A percentile compares a stretch with the other conserved stretches of the same genome.
Evolutionary conservation across 2,113 vertebrate species (phyloP).

Genomic region (Melanostigma gelatinosum): DNA sequence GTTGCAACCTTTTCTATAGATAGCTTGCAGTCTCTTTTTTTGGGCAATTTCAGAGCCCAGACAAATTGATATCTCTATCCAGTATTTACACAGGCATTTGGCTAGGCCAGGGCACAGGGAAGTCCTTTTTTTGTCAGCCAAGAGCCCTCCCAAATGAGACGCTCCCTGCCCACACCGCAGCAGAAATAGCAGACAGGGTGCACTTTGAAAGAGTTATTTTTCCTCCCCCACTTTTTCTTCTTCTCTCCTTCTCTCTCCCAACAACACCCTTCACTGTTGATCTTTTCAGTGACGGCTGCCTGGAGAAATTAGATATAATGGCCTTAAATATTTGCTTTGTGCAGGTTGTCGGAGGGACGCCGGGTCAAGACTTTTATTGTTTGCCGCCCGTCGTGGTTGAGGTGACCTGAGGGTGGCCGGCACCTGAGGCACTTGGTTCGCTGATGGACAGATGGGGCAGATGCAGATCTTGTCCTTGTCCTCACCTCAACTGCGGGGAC

Average conservation of each 20-base stretch:
- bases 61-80: slow-evolving; percentile 80
- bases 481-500: slow-evolving; percentile 65
- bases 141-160: slow-evolving; percentile 80
- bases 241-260: slow-evolving; percentile 57
- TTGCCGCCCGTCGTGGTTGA: slow-evolving; percentile 57
- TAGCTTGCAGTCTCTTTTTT: slow-evolving; percentile 70
- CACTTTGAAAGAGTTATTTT: slow-evolving; percentile 72
- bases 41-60: slow-evolving; percentile 60
- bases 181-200: slow-evolving; percentile 80
- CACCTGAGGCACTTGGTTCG: slow-evolving; percentile 62
- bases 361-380: slow-evolving; percentile 70
- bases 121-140: slow-evolving; percentile 76
- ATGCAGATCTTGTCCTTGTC: slow-evolving; percentile 62
- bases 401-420: slow-evolving; percentile 67
- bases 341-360: slow-evolving; percentile 52
- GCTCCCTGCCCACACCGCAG: slow-evolving; percentile 79
- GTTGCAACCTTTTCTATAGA: slow-evolving; percentile 67
- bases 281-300: slow-evolving; percentile 62
- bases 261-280: slow-evolving; percentile 60
- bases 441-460: slow-evolving; percentile 63
- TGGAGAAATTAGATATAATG: slow-evolving; percentile 71
- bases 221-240: slow-evolving; percentile 61
- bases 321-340: slow-evolving; percentile 79
- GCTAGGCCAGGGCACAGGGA: slow-evolving; percentile 69
- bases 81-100: slow-evolving; percentile 77